Evolutionary conservation across 2,113 vertebrate species (phyloP).

Genomic region (Sarotherodon lohbergeri): DNA sequence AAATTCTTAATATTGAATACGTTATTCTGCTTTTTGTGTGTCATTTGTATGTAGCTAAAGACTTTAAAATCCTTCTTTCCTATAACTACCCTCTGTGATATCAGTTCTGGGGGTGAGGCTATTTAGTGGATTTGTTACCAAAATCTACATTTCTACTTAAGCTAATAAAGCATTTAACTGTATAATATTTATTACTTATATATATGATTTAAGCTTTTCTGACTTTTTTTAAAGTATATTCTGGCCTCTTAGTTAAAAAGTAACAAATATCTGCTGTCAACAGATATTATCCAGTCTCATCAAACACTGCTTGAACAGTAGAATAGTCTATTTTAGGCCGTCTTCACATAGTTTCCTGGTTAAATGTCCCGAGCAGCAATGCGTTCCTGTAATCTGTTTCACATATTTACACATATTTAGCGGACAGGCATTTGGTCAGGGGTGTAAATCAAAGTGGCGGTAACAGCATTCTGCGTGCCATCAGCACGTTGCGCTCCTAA

Average conservation of each 20-base stretch:
- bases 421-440: not conserved
- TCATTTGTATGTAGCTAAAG: not conserved
- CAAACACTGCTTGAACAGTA: not conserved
- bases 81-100: not conserved
- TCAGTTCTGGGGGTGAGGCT: not conserved
- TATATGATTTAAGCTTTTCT: not conserved
- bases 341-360: not conserved
- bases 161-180: not conserved
- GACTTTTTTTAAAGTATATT: not conserved
- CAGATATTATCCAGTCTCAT: not conserved
- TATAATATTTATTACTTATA: not conserved
- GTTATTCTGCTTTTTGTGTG: not conserved
- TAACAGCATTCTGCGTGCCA: not conserved
- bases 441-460: constrained; percentile 33
- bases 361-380: not conserved
- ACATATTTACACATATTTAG: not conserved
- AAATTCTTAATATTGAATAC: not conserved
- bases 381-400: not conserved
- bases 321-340: not conserved
- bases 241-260: not conserved
- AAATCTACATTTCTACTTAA: not conserved
- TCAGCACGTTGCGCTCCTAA: constrained; percentile 41
- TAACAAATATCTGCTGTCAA: not conserved
- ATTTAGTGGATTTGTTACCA: not conserved
- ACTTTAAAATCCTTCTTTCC: not conserved